phyloP scores from a whole-genome alignment of 2,113 vertebrate species.

The Mobula birostris region DNA sequence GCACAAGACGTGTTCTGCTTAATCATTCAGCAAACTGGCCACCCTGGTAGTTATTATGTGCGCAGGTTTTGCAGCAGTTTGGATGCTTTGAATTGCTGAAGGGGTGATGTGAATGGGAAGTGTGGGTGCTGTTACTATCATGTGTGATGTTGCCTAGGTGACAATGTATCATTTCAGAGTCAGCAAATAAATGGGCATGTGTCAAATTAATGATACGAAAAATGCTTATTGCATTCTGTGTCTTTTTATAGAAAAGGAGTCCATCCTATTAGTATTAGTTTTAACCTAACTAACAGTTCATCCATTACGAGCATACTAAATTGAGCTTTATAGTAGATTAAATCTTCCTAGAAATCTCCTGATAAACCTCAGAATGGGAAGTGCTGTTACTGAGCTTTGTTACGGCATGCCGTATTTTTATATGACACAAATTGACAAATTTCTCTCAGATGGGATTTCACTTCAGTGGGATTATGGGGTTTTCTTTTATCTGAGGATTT shows the following conservation, averaged over 20 bases:
- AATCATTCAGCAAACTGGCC: too few species aligned
- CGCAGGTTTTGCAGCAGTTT: neutral
- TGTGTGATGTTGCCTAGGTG: neutral
- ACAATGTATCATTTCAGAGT: neutral
- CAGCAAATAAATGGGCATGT: neutral
- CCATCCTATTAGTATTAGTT: slow-evolving; percentile 1
- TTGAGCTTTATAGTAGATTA: slow-evolving; percentile 3
- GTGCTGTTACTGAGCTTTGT: neutral
- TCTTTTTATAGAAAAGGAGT: neutral
- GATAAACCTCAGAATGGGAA: neutral
- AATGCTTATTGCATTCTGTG: neutral
- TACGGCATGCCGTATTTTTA: neutral
- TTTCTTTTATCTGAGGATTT: slow-evolving; percentile 22
- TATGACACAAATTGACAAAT: slow-evolving; percentile 5
- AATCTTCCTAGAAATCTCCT: slow-evolving; percentile 9
- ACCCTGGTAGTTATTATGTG: neutral
- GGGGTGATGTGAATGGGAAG: neutral
- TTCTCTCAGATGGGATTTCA: slow-evolving; percentile 15
- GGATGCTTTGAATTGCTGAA: neutral
- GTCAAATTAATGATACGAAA: neutral
- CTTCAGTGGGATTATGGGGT: neutral
- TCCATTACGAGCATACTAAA: neutral
- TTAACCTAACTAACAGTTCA: neutral
- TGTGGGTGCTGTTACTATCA: neutral
- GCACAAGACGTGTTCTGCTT: too few species aligned